These are phyloP conservation scores for Apeltes quadracus DNA, from an alignment of 2,113 vertebrate genomes.

Conservation along the genomic window DNA sequence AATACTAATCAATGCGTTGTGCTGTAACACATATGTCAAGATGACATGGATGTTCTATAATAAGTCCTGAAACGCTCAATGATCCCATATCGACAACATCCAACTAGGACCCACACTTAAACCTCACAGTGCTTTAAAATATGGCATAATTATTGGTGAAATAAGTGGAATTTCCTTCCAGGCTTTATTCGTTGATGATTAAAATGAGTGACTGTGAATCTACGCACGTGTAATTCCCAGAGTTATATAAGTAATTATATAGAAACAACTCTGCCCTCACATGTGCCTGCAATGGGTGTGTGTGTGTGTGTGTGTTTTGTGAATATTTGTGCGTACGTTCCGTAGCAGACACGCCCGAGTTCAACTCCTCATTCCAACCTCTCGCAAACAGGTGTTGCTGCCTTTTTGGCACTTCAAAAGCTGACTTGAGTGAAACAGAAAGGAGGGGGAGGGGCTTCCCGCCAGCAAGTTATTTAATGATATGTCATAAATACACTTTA, in stretches of 20 bases:
- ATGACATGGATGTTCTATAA: too few species aligned
- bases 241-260: conserved; percentile 25
- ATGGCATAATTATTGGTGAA: conserved; percentile 7
- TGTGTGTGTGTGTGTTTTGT: conserved; percentile 30
- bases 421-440: conserved; percentile 19
- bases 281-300: background rate
- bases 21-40: background rate
- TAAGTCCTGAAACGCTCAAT: background rate
- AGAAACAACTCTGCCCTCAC: background rate
- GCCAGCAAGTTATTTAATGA: background rate
- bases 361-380: conserved; percentile 38
- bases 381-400: conserved; percentile 60
- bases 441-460: conserved; percentile 17
- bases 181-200: conserved; percentile 31
- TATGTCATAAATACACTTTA: conserved; percentile 17
- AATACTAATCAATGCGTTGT: background rate
- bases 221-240: conserved; percentile 1
- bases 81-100: background rate
- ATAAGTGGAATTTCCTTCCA: conserved; percentile 26
- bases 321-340: background rate
- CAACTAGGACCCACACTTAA: background rate
- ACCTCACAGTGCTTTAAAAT: background rate
- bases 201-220: conserved; percentile 44
- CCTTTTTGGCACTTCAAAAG: conserved; percentile 41
- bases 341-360: conserved; percentile 54